Evolutionary conservation across 2,113 vertebrate genomes (phyloP), one percentile per base, ranked within the genome.

Genomic region (Tauraco erythrolophus): DNA sequence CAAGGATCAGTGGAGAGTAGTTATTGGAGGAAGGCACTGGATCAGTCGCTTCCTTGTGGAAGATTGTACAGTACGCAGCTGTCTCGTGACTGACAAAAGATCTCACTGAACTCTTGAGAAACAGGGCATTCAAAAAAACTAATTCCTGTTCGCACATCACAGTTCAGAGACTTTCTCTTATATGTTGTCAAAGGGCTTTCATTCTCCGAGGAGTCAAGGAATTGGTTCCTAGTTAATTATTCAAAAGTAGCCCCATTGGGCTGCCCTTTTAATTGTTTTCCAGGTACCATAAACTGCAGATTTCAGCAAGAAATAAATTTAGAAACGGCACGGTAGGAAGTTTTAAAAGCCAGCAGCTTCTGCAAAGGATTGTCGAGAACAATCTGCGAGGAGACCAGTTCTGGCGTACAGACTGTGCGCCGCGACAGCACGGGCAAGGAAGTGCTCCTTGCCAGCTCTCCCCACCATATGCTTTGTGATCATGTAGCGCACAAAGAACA

Each of bases 371-470:
- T 96, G 89, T 93, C 71, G 72, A 83, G 95, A 93, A 5, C 95
- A 94, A 60, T 95, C 91, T 96, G 94, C 72, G 50, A 92, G 77
- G 76, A 94, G 96, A 46, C 87, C 88, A 12, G 66, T 87, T 43
- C 93, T 96, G 96, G 96, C 82, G 65, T 57, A 46, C 58, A 81
- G 95, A 56, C 89, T 60, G 30, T 56, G 82, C 89, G 69, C 83
- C 82, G 83, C 81, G 91, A 18, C 66, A 54, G 75, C 28, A 9
- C 68, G 84, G 94, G 98, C 97, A 65, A 98, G 98, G 98, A 99
- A 99, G 97, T 94, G 76, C 93, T 75, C 27, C 61, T 48, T 98
- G 98, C 98, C 98, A 99, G 98, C 97, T 98, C 98, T 92, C 93
- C 68, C 82, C 78, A 96, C 97, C 97, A 98, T 98, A 98, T 98